phyloP scores from a whole-genome alignment of 2,113 vertebrate genomes.

The Girardinichthys multiradiatus region DNA sequence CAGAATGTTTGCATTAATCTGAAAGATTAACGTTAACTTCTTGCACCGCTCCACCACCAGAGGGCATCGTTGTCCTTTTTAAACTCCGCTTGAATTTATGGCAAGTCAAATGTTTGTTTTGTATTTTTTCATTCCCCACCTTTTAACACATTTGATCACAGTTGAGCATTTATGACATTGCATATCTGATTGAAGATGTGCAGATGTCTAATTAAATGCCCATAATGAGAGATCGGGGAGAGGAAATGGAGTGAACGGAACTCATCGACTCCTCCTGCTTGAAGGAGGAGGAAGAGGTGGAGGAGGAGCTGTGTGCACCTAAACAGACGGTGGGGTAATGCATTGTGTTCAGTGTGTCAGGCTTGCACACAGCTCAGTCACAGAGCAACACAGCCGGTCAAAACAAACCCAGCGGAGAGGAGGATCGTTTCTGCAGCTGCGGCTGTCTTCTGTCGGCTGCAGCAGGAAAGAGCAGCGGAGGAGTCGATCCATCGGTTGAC shows the following conservation, averaged over 20 bases:
- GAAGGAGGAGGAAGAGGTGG: slow-evolving; percentile 41
- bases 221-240: slow-evolving; percentile 40
- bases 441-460: slow-evolving; percentile 33
- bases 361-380: slow-evolving; percentile 34
- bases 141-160: neutral
- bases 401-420: slow-evolving; percentile 1
- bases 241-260: slow-evolving; percentile 58
- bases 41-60: slow-evolving; percentile 44
- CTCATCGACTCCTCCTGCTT: slow-evolving; percentile 73
- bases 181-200: slow-evolving; percentile 3
- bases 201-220: slow-evolving; percentile 40
- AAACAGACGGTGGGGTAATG: slow-evolving; percentile 75
- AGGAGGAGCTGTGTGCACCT: slow-evolving; percentile 76
- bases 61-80: slow-evolving; percentile 44
- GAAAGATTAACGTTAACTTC: neutral
- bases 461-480: slow-evolving; percentile 29
- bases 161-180: neutral
- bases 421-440: slow-evolving; percentile 16
- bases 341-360: slow-evolving; percentile 77
- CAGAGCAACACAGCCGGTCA: slow-evolving; percentile 6
- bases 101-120: neutral
- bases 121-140: neutral
- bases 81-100: neutral
- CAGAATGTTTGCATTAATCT: neutral
- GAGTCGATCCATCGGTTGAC: slow-evolving; percentile 37